Base-by-base conservation (phyloP, 2,113 vertebrate genomes). In the Zosterops pallidus region DNA sequence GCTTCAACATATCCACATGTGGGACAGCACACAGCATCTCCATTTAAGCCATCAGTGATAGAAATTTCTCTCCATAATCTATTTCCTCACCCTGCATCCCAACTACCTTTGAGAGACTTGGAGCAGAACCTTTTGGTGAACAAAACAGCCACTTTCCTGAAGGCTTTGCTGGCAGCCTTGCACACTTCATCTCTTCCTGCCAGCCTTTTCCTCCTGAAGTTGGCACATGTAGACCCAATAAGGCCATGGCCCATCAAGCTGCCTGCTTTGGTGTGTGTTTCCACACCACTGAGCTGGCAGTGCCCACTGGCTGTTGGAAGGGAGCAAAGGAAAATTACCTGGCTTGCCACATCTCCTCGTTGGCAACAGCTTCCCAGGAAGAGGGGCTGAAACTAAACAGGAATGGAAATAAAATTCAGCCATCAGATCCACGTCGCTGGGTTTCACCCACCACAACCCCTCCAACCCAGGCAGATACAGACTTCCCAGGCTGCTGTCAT, bases 311-410 rank as follows among this genome's bases (percentile, higher is more conserved):
- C 72, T 89, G 57, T 35, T 85, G 82, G 33, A 63, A 82, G 80
- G 65, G 62, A 56, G 74, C 35, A 65, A 93, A 89, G 90, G 18
- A 90, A n/a, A 77, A 91, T 98, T 97, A 99, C 99, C 99, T 99
- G 97, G 99, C 99, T 97, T 99, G 99, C 99, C 99, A 99, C 99
- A 99, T 99, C 97, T 99, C 99, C 96, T 99, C 99, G 23, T 99
- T 99, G 96, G 99, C 99, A 9, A 99, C 98, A 42, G 97, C 98
- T 97, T 99, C 99, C 99, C 99, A 99, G 63, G 99, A 99, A 83
- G 98, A 98, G 56, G 98, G 97, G 87, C 98, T 97, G 97, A 99
- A 99, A 97, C 99, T 99, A 94, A 81, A 97, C 6, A 55, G 59
- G 89, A 83, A 92, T 14, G n/a, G 84, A 86, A 91, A 78, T 4